Evolutionary conservation across 2,797 vertebrate species (phyloP).

Genomic region (Remorina albescens): DNA sequence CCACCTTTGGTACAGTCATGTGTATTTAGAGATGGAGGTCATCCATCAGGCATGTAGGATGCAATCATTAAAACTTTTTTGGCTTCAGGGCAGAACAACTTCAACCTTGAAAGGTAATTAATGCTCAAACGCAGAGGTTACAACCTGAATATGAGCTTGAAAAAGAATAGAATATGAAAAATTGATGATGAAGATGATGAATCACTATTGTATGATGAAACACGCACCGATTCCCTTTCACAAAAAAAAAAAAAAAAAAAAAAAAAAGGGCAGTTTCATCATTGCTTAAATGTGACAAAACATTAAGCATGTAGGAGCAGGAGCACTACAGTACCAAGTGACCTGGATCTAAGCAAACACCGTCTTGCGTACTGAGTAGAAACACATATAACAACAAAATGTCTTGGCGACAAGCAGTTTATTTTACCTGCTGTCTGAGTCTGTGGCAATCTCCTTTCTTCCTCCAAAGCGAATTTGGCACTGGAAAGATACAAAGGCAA

Average conservation of each 20-base stretch:
- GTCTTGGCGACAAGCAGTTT: background rate
- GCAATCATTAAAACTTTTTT: background rate
- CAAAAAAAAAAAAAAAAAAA: background rate
- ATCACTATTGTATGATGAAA: background rate
- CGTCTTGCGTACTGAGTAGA: slow-evolving; percentile 1
- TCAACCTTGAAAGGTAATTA: background rate
- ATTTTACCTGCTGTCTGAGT: slow-evolving; percentile 96
- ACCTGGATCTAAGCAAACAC: slow-evolving; percentile 25
- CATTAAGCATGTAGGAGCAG: no score
- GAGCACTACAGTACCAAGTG: background rate
- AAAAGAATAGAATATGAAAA: slow-evolving; percentile 40
- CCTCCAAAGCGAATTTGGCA: slow-evolving; percentile 99
- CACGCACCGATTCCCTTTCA: background rate
- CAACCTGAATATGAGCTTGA: slow-evolving; percentile 23
- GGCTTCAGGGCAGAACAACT: background rate
- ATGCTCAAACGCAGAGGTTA: slow-evolving; percentile 8
- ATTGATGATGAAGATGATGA: background rate
- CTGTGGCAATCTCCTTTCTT: slow-evolving; percentile 98
- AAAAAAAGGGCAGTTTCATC: background rate
- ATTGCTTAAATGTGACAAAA: background rate
- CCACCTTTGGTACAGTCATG: no score
- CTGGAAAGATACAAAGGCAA: slow-evolving; percentile 79
- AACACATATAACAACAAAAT: slow-evolving; percentile 1
- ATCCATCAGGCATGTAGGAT: no score
- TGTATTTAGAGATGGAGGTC: background rate